Base-by-base conservation (phyloP, 2,888 invertebrate genomes). In the Microctonus aethiopoides region DNA sequence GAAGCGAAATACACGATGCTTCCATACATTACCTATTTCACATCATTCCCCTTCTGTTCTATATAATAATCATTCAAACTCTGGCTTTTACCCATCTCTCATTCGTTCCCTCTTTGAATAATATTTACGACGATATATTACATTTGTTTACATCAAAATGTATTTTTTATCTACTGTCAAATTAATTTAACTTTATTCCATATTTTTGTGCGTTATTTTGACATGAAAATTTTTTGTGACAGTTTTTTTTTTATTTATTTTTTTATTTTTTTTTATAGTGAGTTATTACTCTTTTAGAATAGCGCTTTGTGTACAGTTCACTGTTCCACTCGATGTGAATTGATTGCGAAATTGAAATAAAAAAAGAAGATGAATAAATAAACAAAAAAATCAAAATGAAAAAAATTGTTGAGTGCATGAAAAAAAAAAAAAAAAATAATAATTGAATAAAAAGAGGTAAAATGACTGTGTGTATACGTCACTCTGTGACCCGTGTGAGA, bases 1-100 rank as follows among this genome's bases (percentile, higher is more conserved):
- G 83, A 85, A 85, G 82, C 80, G 83, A 64, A 73, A 84, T 81
- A 81, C 81, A 80, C 79, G 76, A 78, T 76, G 76, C 75, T 75
- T 75, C 72, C 41, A n/a, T 26, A 11, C 13, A 54, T 72, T 70
- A n/a, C 71, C 72, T 32, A n/a, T 72, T 54, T 63, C 59, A 20
- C 13, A 10, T 68, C 68, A 62, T 32, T 39, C n/a, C n/a, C n/a
- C n/a, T n/a, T n/a, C n/a, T n/a, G n/a, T n/a, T n/a, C n/a, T n/a
- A n/a, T n/a, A n/a, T n/a, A n/a, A n/a, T n/a, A n/a, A n/a, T n/a
- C n/a, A n/a, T n/a, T n/a, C n/a, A n/a, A n/a, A n/a, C n/a, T n/a
- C n/a, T n/a, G n/a, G n/a, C 51, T 61, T 51, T 13, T 62, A 10
- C 68, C 16, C 26, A 24, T n/a, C 24, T 61, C 64, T 71, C 61